Conservation (phyloP, 1,140 invertebrate genomes). For the Pseudomyrmex concolor region DNA sequence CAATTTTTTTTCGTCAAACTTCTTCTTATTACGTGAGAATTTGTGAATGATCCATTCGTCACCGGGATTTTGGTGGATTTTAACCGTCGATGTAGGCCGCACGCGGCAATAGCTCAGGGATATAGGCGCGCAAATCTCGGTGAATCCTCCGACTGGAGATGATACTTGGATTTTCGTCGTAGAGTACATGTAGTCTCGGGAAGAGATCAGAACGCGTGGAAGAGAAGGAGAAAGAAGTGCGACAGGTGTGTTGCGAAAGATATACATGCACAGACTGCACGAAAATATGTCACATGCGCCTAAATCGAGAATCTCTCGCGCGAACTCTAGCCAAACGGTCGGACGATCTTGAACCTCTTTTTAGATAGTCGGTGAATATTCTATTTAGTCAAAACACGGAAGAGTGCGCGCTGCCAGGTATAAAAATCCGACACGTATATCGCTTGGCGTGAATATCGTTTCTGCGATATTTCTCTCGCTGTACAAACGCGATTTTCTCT, state of each 20-base stretch:
- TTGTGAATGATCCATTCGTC: constrained; percentile 51
- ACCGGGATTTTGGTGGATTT: constrained; percentile 61
- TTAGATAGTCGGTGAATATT: constrained; percentile 10
- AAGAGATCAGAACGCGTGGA: background rate
- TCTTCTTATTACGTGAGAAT: background rate
- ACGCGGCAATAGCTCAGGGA: constrained; percentile 50
- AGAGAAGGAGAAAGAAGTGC: background rate
- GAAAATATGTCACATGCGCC: constrained; percentile 48
- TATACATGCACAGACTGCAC: constrained; percentile 6
- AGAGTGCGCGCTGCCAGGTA: background rate
- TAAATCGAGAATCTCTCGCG: constrained; percentile 43
- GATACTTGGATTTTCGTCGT: constrained; percentile 21
- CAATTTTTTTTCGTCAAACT: background rate
- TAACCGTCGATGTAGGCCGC: constrained; percentile 65
- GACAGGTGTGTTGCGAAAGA: constrained; percentile 61
- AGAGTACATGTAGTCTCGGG: background rate
- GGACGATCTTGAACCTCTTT: constrained; percentile 52
- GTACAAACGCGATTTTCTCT: background rate
- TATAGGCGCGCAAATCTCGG: constrained; percentile 46
- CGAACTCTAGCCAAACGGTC: constrained; percentile 34
- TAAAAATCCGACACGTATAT: constrained; percentile 6
- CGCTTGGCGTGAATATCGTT: background rate
- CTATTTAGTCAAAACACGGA: constrained; percentile 31
- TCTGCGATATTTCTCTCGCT: background rate
- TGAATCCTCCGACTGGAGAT: constrained; percentile 34